Base-by-base conservation (phyloP, 1,140 invertebrate species). In the Oncopodura yosiiana region DNA sequence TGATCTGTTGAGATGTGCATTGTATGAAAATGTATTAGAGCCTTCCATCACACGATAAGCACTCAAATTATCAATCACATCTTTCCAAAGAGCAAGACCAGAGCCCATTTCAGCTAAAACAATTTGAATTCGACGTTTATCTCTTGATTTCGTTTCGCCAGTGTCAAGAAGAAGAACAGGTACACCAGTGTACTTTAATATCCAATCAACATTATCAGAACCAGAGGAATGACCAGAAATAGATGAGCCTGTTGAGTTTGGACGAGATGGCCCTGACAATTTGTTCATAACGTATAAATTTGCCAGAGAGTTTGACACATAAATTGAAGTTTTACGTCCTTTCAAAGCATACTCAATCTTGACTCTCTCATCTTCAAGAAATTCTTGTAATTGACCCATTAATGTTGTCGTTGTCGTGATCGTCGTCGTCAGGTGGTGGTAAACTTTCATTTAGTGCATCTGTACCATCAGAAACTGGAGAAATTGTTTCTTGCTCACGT, bases 61-160 rank as follows among this genome's bases (percentile, higher is more conserved):
- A 14, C 71, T 74, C 34, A 78, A 65, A 63, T 78, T 76, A 59
- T 79, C 86, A 58, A 91, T 83, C n/a, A 79, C 79, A 68, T 91
- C 87, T 49, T 76, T 76, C 87, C 87, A 91, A n/a, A 91, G 69
- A 24, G 82, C 80, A 68, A 91, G 89, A 41, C 85, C 86, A 2
- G 86, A 86, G 2, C 86, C 86, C 42, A 84, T 76, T 70, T 91
- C 87, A 1, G 86, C 86, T 16, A 91, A 66, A 2, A 86, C 74
- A 21, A 91, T 78, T 53, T 83, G 81, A 4, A 91, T 81, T 24
- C 79, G 77, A 23, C 85, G 72, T 63, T 84, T 80, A 39, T 79
- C 74, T 38, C 86, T 69, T 6, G 84, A 81, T 49, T 78, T 70
- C 1, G 83, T 81, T 58, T 82, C 80, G 1, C 84, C 87, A 6